These are phyloP conservation scores for Leucoma salicis DNA, from an alignment of 2,888 invertebrate genomes.

Conservation along the genomic window DNA sequence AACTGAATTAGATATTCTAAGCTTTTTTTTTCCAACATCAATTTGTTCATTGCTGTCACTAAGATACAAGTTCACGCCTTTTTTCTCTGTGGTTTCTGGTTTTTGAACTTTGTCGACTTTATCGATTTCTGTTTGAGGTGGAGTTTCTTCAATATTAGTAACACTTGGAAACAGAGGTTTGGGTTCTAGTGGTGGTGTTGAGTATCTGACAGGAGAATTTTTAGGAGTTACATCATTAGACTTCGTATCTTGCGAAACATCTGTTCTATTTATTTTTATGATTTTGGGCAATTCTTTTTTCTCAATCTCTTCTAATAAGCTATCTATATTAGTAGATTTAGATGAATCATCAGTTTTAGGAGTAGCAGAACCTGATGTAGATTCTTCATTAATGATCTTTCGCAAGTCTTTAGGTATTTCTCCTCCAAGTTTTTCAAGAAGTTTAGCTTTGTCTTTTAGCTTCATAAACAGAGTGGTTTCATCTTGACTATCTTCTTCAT, in stretches of 20 bases:
- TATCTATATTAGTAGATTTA: constrained; percentile 50
- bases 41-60: constrained; percentile 46
- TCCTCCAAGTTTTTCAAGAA: constrained; percentile 78
- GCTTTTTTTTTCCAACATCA: constrained; percentile 57
- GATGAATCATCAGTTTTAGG: constrained; percentile 44
- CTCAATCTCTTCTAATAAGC: constrained; percentile 68
- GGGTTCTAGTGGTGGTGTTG: constrained; percentile 44
- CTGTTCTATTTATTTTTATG: constrained; percentile 44
- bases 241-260: constrained; percentile 42
- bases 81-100: constrained; percentile 50
- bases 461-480: constrained; percentile 58
- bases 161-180: constrained; percentile 55
- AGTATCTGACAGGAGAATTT: constrained; percentile 45
- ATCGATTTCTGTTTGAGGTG: constrained; percentile 41
- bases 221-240: constrained; percentile 30
- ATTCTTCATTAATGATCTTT: constrained; percentile 65
- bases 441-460: constrained; percentile 75
- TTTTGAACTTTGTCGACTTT: constrained; percentile 32
- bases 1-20: constrained; percentile 71
- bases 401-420: constrained; percentile 75
- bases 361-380: constrained; percentile 43
- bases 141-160: constrained; percentile 41
- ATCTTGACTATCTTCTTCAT: constrained; percentile 65
- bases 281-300: constrained; percentile 66
- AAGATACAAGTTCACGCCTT: constrained; percentile 63